Base-by-base conservation (phyloP, 2,797 vertebrate genomes). In the Platyrinchus mystaceus region DNA sequence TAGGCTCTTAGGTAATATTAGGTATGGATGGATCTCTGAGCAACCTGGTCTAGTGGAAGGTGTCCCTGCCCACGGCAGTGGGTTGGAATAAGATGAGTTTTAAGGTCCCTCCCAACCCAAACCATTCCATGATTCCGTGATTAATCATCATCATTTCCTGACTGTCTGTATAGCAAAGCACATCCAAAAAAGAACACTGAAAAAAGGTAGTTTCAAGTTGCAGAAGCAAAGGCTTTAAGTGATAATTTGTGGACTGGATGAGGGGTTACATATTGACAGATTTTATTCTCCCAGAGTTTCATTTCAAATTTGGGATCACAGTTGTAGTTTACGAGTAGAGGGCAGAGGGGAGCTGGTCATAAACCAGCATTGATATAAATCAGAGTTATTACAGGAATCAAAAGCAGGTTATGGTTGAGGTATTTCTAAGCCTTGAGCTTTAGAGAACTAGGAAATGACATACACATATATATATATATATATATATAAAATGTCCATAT, bases 311-410 rank as follows among this genome's bases (percentile, higher is more conserved):
- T 77, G 85, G 60, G 77, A 92, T 16, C 12, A 8, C 27, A 14
- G 41, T 70, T 80, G 74, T 32, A 27, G 56, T 82, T 96, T 83
- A 70, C 49, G 50, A 84, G 83, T 20, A 6, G 44, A 58, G 58
- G 74, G 43, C 47, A 79, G 74, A 81, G 74, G 59, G 62, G 46
- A 69, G 63, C 78, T 47, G 14, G 50, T 59, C 87, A 58, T 87
- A 87, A 96, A 96, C 71, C 27, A 64, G 34, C 62, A 87, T 78
- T 78, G 55, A 73, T 77, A 66, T 89, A 87, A 97, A 93, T 96
- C 94, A 94, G 36, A 67, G 14, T 73, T 92, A 89, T 87, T 94
- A 66, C 43, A 94, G 67, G 91, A 89, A 96, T 34, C 13, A 49
- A 83, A 86, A 86, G 70, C 76, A 68, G 59, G 77, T 84, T 94